Evolutionary conservation across 1,140 invertebrate genomes (phyloP), one percentile per base, ranked within the genome.

Genomic region (Scylla paramamosain): DNA sequence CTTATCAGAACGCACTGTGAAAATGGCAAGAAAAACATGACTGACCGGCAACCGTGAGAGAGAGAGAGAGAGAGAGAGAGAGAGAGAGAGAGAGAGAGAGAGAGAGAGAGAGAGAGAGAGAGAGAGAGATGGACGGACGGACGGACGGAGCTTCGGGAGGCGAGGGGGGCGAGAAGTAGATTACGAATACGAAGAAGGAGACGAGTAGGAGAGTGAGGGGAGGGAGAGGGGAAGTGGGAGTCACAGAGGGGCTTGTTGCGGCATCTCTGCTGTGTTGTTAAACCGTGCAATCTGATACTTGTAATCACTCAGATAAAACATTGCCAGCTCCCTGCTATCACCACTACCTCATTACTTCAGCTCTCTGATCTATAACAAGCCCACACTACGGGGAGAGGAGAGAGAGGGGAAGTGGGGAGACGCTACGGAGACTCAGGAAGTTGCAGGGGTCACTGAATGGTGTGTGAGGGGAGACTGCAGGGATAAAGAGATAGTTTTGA

Each of bases 321-420:
- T 29, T 29, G 77, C 82, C 32, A 28, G 67, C 82, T 32, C 92
- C 25, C 77, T 32, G 77, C 92, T 84, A 93, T 93, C 92, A 84
- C 82, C 92, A 45, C 92, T 77, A 93, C 77, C 92, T 93, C 83
- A 93, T 93, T 93, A 93, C 77, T 93, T 93, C 77, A 93, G 82
- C 92, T 77, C 46, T 84, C 45, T 93, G 84, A 93, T 93, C 83
- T 93, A 93, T 93, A 86, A 93, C 67, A 93, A 93, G 92, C 83
- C 83, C 83, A 31, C 10, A 46, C 32, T 39, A 82, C 83, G 39
- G 83, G 83, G 59, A 29, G 89, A 39, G 48, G 14, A 59, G 52
- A 59, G 52, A 20, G 52, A 59, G 52, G 52, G 52, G 52, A 59
- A 59, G 12, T 59, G 52, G 20, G 20, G 48, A n/a, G n/a, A n/a